Evolutionary conservation across 2,888 invertebrate species (phyloP).

Genomic region (Ectobius pallidus): DNA sequence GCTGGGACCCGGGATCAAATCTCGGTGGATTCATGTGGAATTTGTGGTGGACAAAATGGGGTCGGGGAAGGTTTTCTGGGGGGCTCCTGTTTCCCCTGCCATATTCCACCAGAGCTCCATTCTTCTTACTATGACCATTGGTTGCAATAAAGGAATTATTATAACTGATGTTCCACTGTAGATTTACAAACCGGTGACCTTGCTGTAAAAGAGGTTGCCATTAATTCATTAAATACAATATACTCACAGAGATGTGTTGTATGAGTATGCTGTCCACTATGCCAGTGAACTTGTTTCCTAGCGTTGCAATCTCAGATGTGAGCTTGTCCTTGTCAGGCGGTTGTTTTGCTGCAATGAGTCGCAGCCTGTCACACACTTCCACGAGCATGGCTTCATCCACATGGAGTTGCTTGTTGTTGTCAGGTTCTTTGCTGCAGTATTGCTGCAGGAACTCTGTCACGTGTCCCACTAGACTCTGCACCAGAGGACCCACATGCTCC

Average conservation of each 20-base stretch:
- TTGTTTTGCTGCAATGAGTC: constrained; percentile 36
- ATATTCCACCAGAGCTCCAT: no score
- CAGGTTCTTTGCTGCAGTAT: constrained; percentile 57
- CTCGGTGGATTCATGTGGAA: no score
- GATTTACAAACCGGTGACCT: no score
- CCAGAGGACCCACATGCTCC: constrained; percentile 57
- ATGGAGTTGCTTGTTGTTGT: constrained; percentile 47
- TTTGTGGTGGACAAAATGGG: no score
- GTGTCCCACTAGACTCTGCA: constrained; percentile 62
- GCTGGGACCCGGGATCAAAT: no score
- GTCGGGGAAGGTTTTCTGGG: no score
- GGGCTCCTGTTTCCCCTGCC: no score
- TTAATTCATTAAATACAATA: no score
- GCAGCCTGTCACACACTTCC: constrained; percentile 52
- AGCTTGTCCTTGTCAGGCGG: constrained; percentile 44
- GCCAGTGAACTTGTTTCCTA: constrained; percentile 63
- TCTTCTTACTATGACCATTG: no score
- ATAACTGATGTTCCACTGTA: no score
- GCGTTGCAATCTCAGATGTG: constrained; percentile 58
- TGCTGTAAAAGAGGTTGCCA: no score
- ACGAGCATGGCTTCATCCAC: constrained; percentile 58
- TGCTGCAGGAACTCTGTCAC: constrained; percentile 64
- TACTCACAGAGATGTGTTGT: constrained; percentile 63
- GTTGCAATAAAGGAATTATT: no score
- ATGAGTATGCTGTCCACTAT: constrained; percentile 64